Conservation (phyloP, 1,140 invertebrate species). For the Hylyphantes graminicola region DNA sequence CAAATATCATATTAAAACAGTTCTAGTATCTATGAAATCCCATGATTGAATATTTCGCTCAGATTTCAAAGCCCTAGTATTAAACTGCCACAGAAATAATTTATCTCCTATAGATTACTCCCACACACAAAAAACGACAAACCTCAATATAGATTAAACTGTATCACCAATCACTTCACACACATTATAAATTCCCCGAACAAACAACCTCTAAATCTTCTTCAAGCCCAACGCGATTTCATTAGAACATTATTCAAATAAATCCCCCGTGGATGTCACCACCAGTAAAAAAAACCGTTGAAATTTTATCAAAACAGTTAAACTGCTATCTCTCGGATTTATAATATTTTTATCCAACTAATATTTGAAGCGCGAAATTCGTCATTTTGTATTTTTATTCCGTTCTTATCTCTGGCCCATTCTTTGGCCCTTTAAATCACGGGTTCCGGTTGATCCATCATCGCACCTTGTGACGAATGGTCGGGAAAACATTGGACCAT, state of each 20-base stretch:
- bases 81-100: too few species aligned
- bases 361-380: constrained; percentile 42
- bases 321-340: constrained; percentile 41
- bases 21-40: too few species aligned
- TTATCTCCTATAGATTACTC: too few species aligned
- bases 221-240: too few species aligned
- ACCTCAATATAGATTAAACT: too few species aligned
- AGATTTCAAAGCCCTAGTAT: too few species aligned
- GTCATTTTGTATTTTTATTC: constrained; percentile 33
- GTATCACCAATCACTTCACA: too few species aligned
- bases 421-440: constrained; percentile 52
- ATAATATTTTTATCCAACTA: constrained; percentile 38
- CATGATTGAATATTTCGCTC: too few species aligned
- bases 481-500: constrained; percentile 38
- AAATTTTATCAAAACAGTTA: constrained; percentile 5
- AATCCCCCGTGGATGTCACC: background rate
- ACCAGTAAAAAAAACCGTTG: background rate
- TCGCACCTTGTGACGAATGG: constrained; percentile 19
- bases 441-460: constrained; percentile 46
- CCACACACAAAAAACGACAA: too few species aligned
- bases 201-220: too few species aligned
- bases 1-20: too few species aligned
- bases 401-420: constrained; percentile 47
- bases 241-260: constrained; percentile 2
- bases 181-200: too few species aligned